Percentiles rank a stretch among this genome's conserved stretches.
Evolutionary conservation across 2,113 vertebrate species (phyloP).

Genomic region (Helogale parvula): DNA sequence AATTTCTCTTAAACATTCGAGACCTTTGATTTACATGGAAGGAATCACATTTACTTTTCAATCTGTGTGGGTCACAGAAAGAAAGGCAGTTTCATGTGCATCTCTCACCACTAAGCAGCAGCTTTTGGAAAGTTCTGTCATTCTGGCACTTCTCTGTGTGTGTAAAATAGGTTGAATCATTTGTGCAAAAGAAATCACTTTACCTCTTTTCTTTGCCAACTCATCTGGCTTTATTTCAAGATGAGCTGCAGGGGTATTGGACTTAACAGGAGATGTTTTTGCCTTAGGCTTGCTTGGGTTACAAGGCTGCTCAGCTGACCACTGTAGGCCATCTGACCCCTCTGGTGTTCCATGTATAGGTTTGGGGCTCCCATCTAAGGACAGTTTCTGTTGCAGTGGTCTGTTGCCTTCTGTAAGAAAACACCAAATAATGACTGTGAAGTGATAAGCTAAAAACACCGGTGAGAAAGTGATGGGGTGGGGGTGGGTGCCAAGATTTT

Average conservation of each 20-base stretch:
- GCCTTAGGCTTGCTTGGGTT: slow-evolving; percentile 83
- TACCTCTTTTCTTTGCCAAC: slow-evolving; percentile 88
- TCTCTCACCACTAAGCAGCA: slow-evolving; percentile 3
- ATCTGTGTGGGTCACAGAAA: neutral
- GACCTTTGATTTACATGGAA: neutral
- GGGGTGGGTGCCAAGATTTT: neutral
- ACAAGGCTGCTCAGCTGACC: slow-evolving; percentile 82
- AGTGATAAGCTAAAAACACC: slow-evolving; percentile 57
- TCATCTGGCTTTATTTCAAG: slow-evolving; percentile 85
- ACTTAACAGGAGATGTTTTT: slow-evolving; percentile 83
- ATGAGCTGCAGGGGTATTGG: slow-evolving; percentile 68
- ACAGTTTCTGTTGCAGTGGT: slow-evolving; percentile 79
- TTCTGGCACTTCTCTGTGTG: slow-evolving; percentile 20
- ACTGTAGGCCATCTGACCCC: slow-evolving; percentile 79
- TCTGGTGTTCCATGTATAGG: slow-evolving; percentile 79
- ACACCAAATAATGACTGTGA: slow-evolving; percentile 72
- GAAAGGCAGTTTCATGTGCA: neutral
- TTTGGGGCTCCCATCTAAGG: slow-evolving; percentile 81
- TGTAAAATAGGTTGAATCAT: neutral
- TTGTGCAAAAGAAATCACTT: slow-evolving; percentile 69
- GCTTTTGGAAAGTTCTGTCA: neutral
- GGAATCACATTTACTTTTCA: neutral
- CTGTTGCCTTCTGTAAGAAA: slow-evolving; percentile 84
- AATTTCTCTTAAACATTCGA: neutral
- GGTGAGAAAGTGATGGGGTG: neutral